A percentile compares a stretch with the other conserved stretches of the same genome.
phyloP scores from a whole-genome alignment of 2,888 invertebrate species.

The Chymomyza procnemis region DNA sequence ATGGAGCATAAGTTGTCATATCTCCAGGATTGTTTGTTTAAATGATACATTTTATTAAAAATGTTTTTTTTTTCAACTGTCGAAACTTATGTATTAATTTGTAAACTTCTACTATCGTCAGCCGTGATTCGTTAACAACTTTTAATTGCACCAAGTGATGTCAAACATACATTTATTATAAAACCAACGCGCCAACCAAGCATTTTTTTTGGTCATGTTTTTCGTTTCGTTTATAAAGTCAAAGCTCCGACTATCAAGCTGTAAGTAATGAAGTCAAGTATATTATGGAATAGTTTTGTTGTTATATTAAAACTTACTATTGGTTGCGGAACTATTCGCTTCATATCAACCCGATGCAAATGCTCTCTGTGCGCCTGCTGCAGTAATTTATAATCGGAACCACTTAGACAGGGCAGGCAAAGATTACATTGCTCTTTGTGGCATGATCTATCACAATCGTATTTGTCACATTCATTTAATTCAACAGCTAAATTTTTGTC shows the following conservation, averaged over 20 bases:
- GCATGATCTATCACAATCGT: constrained; percentile 82
- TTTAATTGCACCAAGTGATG: constrained; percentile 84
- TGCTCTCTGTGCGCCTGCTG: constrained; percentile 88
- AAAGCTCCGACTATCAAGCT: constrained; percentile 62
- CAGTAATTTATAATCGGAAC: constrained; percentile 81
- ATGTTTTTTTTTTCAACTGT: no score
- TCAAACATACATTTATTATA: constrained; percentile 92
- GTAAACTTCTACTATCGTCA: constrained; percentile 3
- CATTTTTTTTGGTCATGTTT: constrained; percentile 84
- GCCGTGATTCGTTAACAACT: not conserved
- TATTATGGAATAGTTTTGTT: not conserved
- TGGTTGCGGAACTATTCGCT: constrained; percentile 88
- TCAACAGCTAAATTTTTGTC: constrained; percentile 89
- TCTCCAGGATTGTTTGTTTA: no score
- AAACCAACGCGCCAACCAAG: constrained; percentile 90
- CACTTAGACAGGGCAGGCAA: constrained; percentile 87
- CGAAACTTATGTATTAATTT: not conserved
- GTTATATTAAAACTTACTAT: constrained; percentile 80
- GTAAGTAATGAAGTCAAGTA: constrained; percentile 20
- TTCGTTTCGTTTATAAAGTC: constrained; percentile 78
- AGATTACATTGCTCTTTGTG: constrained; percentile 84
- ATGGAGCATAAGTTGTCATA: no score
- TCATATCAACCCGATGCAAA: constrained; percentile 87
- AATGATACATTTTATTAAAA: no score
- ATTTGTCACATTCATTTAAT: constrained; percentile 83